These are phyloP conservation scores for Phainopepla nitens DNA, from an alignment of 2,113 vertebrate genomes.

Conservation along the genomic window DNA sequence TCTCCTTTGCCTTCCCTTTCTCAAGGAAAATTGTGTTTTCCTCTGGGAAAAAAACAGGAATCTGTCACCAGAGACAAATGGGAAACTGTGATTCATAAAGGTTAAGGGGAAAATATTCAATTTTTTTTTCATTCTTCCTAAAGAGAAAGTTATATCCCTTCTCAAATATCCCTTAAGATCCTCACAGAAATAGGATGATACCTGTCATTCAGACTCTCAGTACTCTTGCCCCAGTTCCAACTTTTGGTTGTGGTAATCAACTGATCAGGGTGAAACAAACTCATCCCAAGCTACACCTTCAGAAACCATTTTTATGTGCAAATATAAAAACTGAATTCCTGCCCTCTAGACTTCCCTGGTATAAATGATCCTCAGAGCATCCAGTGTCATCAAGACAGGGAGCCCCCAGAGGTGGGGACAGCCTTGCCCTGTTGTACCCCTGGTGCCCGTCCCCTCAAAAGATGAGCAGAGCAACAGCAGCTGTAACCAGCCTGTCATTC, in stretches of 20 bases:
- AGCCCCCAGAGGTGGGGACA: not conserved
- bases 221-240: not conserved
- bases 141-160: not conserved
- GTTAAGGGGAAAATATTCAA: not conserved
- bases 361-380: not conserved
- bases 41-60: not conserved
- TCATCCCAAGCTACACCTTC: not conserved
- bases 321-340: not conserved
- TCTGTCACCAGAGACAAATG: not conserved
- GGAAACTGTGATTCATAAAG: not conserved
- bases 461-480: not conserved
- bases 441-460: not conserved
- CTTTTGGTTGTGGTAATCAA: not conserved
- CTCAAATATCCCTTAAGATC: not conserved
- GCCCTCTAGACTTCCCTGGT: not conserved
- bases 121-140: constrained; percentile 1
- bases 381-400: not conserved
- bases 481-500: not conserved
- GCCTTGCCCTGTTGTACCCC: not conserved
- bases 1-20: not conserved
- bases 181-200: not conserved
- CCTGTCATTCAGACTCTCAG: not conserved
- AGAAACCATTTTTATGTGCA: not conserved
- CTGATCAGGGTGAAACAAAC: not conserved
- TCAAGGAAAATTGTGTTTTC: not conserved